Conservation (phyloP, 2,797 vertebrate genomes). For the Echeneis naucrates region DNA sequence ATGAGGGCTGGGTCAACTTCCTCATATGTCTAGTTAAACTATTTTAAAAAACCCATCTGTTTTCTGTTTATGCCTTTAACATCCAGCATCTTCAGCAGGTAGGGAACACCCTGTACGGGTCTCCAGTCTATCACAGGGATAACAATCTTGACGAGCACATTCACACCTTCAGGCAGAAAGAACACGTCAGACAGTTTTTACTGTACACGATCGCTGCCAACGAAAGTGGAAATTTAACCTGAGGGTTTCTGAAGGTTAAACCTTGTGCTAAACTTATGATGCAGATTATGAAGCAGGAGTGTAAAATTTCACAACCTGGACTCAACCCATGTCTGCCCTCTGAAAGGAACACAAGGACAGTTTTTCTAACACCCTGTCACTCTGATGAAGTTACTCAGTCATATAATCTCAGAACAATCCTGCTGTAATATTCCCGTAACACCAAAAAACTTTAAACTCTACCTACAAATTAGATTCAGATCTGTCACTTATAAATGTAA, state of each 20-base stretch:
- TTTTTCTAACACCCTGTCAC: background rate
- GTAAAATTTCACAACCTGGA: background rate
- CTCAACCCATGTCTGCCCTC: background rate
- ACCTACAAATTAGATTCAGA: background rate
- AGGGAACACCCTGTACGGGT: constrained; percentile 1
- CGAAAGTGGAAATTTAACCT: background rate
- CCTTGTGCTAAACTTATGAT: background rate
- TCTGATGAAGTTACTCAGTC: background rate
- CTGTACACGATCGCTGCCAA: background rate
- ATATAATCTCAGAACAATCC: background rate
- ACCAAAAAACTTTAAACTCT: background rate
- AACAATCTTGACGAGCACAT: constrained; percentile 37
- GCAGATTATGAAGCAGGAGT: background rate
- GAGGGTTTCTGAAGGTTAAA: background rate
- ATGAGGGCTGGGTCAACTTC: constrained; percentile 53
- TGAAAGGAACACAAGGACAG: background rate
- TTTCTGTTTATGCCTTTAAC: constrained; percentile 15
- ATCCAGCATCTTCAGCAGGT: background rate
- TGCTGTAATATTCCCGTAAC: background rate
- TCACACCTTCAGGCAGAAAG: constrained; percentile 33
- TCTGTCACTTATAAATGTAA: background rate
- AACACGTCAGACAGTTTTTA: constrained; percentile 20
- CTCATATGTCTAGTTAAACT: constrained; percentile 42
- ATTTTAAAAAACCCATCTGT: constrained; percentile 43
- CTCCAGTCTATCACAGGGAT: constrained; percentile 6